phyloP scores from a whole-genome alignment of 1,140 invertebrate genomes.

The Sarcophaga bullata region DNA sequence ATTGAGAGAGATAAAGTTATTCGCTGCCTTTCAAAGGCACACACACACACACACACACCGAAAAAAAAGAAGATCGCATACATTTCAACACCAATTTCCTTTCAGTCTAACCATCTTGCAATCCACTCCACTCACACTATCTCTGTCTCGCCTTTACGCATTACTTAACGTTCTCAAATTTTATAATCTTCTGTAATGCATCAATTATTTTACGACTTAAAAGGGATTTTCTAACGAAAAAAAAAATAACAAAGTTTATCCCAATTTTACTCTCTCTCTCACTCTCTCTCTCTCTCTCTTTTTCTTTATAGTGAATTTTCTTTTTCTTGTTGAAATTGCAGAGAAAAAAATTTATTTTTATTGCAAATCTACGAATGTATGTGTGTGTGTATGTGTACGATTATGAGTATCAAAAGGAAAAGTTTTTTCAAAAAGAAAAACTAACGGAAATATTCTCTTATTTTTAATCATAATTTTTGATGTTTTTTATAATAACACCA shows the following conservation, averaged over 20 bases:
- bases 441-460: background rate
- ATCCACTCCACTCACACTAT: background rate
- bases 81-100: conserved; percentile 18
- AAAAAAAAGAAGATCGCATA: background rate
- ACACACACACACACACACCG: too few species aligned
- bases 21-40: too few species aligned
- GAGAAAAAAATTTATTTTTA: background rate
- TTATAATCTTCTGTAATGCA: conserved; percentile 23
- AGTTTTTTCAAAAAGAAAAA: background rate
- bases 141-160: background rate
- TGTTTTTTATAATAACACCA: too few species aligned
- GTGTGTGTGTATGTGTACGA: background rate
- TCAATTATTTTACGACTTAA: conserved; percentile 27
- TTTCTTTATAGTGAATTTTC: background rate
- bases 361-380: background rate
- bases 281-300: too few species aligned
- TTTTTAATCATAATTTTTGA: too few species aligned
- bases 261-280: background rate
- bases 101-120: background rate
- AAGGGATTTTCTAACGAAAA: background rate
- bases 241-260: background rate
- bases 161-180: background rate
- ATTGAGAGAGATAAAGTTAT: background rate
- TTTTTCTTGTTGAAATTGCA: background rate
- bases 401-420: background rate